phyloP scores from a whole-genome alignment of 1,140 invertebrate species.

The Odontomachus brunneus region DNA sequence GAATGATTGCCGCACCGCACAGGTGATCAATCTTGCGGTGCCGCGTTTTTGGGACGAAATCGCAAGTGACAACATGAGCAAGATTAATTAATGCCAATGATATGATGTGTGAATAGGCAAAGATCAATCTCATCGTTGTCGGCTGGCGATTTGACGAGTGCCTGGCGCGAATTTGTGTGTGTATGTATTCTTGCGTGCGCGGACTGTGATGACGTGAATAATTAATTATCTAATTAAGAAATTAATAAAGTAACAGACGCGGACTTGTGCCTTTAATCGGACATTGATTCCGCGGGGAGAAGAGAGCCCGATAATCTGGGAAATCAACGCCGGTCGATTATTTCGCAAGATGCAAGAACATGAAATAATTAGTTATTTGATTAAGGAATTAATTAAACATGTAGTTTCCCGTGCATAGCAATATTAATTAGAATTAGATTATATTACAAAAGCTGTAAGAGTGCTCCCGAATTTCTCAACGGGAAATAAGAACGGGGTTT shows the following conservation, averaged over 20 bases:
- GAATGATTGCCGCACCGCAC: conserved; percentile 9
- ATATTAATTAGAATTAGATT: not conserved
- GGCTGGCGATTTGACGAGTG: not conserved
- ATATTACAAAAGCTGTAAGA: not conserved
- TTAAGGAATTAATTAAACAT: not conserved
- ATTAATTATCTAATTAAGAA: conserved; percentile 36
- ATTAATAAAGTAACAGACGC: conserved; percentile 12
- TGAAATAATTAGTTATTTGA: conserved; percentile 12
- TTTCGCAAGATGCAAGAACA: not conserved
- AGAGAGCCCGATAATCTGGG: not conserved
- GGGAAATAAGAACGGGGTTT: no score
- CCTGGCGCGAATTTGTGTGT: no score
- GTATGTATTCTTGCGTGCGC: no score
- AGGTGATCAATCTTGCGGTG: conserved; percentile 41
- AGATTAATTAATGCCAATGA: conserved; percentile 47
- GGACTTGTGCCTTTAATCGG: not conserved
- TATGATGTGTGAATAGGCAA: conserved; percentile 7
- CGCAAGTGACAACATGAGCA: conserved; percentile 32
- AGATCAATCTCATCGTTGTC: conserved; percentile 28
- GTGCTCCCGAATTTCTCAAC: no score
- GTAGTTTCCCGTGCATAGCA: not conserved
- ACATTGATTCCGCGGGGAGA: not conserved
- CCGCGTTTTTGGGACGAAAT: conserved; percentile 33
- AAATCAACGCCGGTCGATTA: conserved; percentile 5
- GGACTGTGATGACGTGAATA: not conserved